Evolutionary conservation across 2,888 invertebrate genomes (phyloP).

Genomic region (Trachelus tabidus): DNA sequence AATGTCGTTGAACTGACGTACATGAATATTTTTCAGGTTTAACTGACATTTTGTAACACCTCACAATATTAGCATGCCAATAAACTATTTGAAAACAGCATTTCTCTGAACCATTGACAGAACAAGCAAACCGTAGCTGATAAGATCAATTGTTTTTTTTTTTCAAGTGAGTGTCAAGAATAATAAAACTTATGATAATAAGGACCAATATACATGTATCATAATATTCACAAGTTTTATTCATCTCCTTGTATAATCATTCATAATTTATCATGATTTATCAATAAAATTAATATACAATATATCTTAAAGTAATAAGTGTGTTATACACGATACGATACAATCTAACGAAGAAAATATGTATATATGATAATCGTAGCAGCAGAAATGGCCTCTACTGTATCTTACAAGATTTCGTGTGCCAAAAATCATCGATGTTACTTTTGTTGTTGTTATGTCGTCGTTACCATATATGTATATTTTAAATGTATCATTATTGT

Average conservation of each 20-base stretch:
- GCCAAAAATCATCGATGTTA: slow-evolving; percentile 48
- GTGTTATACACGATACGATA: slow-evolving; percentile 60
- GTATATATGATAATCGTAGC: slow-evolving; percentile 56
- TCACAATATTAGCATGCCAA: background rate
- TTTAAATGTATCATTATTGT: slow-evolving; percentile 50
- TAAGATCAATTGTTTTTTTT: background rate
- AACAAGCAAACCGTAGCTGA: background rate
- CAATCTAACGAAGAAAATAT: slow-evolving; percentile 57
- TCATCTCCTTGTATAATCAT: slow-evolving; percentile 53
- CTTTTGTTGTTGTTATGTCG: background rate
- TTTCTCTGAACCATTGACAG: background rate
- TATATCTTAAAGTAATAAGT: slow-evolving; percentile 58
- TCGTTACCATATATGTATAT: slow-evolving; percentile 31
- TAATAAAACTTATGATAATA: slow-evolving; percentile 18
- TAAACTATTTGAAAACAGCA: background rate
- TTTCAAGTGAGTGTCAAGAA: background rate
- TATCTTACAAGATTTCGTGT: slow-evolving; percentile 63
- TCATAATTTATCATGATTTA: slow-evolving; percentile 61
- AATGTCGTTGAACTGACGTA: background rate
- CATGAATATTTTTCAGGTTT: background rate
- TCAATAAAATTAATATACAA: slow-evolving; percentile 66
- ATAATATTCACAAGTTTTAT: slow-evolving; percentile 28
- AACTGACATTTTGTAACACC: background rate
- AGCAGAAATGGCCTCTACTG: slow-evolving; percentile 62
- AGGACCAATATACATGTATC: slow-evolving; percentile 19